phyloP scores from a whole-genome alignment of 2,888 invertebrate genomes.

The Dusona sp. region DNA sequence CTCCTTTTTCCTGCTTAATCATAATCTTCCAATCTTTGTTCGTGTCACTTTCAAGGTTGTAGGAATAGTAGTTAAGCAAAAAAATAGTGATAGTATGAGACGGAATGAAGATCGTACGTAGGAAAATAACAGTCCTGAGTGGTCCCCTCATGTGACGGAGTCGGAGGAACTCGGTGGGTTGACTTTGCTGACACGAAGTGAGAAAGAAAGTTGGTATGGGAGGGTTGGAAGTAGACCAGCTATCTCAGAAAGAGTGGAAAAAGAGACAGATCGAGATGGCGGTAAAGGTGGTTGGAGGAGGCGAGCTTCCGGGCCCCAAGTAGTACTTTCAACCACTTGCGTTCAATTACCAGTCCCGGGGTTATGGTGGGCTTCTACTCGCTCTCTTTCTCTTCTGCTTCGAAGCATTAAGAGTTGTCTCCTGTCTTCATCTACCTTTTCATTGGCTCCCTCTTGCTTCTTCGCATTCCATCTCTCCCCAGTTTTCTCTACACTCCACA shows the following conservation, averaged over 20 bases:
- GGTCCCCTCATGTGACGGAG: slow-evolving; percentile 35
- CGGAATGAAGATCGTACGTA: slow-evolving; percentile 9
- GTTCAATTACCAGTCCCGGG: slow-evolving; percentile 81
- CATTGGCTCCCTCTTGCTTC: slow-evolving; percentile 45
- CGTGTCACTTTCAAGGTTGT: slow-evolving; percentile 42
- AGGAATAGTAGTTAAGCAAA: neutral
- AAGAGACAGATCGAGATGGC: slow-evolving; percentile 59
- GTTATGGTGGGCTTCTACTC: slow-evolving; percentile 77
- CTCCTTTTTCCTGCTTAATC: slow-evolving; percentile 60
- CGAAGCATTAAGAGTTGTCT: slow-evolving; percentile 59
- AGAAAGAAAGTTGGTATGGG: slow-evolving; percentile 40
- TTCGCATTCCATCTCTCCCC: slow-evolving; percentile 51
- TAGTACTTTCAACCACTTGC: slow-evolving; percentile 82
- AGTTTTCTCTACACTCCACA: slow-evolving; percentile 54
- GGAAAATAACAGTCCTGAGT: slow-evolving; percentile 26
- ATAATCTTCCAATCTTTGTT: slow-evolving; percentile 66
- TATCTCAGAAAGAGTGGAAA: slow-evolving; percentile 43
- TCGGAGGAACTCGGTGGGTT: slow-evolving; percentile 34
- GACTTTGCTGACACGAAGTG: slow-evolving; percentile 56
- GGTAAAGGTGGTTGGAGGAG: slow-evolving; percentile 56
- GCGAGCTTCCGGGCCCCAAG: slow-evolving; percentile 67
- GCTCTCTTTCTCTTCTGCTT: slow-evolving; percentile 51
- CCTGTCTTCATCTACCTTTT: slow-evolving; percentile 59
- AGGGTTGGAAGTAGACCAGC: slow-evolving; percentile 24
- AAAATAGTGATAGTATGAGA: slow-evolving; percentile 33